Conservation (phyloP, 2,888 invertebrate genomes). For the Papilio elwesi region DNA sequence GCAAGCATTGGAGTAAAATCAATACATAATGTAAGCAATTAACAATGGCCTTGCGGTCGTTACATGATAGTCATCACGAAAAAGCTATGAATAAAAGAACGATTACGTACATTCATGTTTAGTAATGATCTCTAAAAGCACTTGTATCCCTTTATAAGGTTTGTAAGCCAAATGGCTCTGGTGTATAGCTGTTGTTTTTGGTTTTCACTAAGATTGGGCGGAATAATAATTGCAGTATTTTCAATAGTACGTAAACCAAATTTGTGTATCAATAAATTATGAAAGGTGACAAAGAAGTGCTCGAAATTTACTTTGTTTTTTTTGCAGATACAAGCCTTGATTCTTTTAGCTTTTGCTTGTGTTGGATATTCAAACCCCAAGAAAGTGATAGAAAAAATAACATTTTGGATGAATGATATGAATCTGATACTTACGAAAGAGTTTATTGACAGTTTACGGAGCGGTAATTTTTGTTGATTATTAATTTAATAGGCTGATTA, state of each 20-base stretch:
- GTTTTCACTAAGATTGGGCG: constrained; percentile 77
- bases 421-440: constrained; percentile 64
- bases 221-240: constrained; percentile 71
- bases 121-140: not conserved
- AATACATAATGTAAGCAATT: constrained; percentile 20
- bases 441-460: constrained; percentile 58
- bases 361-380: constrained; percentile 56
- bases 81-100: not conserved
- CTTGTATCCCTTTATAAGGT: not conserved
- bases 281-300: not conserved
- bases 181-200: constrained; percentile 80
- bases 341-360: constrained; percentile 54
- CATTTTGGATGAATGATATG: constrained; percentile 56
- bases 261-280: not conserved
- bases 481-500: not conserved
- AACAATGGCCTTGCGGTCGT: constrained; percentile 6
- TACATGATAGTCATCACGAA: constrained; percentile 6
- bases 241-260: constrained; percentile 60
- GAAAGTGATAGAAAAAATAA: constrained; percentile 55
- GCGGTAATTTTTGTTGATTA: constrained; percentile 51
- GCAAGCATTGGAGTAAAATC: constrained; percentile 16
- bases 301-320: not conserved
- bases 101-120: not conserved
- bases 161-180: constrained; percentile 61
- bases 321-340: constrained; percentile 64